These are phyloP conservation scores for Gryon sp. DNA, from an alignment of 1,140 invertebrate species.

Conservation along the genomic window DNA sequence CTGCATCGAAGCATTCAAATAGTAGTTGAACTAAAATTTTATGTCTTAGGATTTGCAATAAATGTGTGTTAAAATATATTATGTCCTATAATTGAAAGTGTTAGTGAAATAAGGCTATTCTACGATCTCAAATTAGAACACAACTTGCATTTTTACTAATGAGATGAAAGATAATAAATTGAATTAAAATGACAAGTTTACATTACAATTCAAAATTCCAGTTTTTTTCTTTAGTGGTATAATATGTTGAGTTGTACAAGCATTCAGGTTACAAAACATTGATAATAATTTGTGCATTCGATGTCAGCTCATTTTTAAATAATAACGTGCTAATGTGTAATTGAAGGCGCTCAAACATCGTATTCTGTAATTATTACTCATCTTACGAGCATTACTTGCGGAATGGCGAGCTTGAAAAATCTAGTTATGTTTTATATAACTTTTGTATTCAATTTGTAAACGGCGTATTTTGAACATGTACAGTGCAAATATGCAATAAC, in stretches of 20 bases:
- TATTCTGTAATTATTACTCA: constrained; percentile 36
- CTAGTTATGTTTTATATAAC: constrained; percentile 21
- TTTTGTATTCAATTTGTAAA: background rate
- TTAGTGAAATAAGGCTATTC: constrained; percentile 41
- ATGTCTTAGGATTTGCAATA: constrained; percentile 47
- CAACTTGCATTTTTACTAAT: constrained; percentile 34
- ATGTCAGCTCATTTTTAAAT: constrained; percentile 9
- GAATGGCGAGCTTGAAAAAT: constrained; percentile 7
- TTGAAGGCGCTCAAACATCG: constrained; percentile 3
- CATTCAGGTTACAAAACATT: background rate
- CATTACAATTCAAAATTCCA: background rate
- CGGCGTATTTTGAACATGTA: background rate
- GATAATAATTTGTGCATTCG: no score
- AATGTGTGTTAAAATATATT: constrained; percentile 42
- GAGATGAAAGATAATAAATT: constrained; percentile 5
- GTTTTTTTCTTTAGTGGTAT: background rate
- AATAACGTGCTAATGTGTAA: constrained; percentile 14
- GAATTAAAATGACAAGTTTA: constrained; percentile 12
- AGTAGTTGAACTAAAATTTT: constrained; percentile 9
- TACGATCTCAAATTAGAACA: constrained; percentile 52
- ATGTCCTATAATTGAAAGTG: constrained; percentile 28
- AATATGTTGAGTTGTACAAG: constrained; percentile 3
- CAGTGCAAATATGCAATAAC: no score
- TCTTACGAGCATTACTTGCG: constrained; percentile 7
- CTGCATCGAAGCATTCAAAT: background rate